Conservation (phyloP, 2,797 vertebrate genomes). For the Pteropus rufus region DNA sequence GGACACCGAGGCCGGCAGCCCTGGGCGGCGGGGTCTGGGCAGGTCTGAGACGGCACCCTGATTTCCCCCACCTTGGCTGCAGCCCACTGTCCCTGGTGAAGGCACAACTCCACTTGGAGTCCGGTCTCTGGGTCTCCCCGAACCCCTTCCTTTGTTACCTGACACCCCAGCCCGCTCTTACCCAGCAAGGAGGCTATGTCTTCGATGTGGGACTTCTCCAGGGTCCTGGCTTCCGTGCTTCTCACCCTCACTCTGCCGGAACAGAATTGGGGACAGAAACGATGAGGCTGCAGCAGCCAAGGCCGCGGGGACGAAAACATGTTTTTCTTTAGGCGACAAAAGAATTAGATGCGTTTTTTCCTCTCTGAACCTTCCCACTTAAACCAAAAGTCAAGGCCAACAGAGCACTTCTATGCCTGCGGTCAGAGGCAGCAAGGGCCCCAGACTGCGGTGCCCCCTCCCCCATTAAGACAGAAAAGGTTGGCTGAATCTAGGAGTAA, state of each 20-base stretch:
- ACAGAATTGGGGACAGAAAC: background rate
- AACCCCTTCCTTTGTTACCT: too few species aligned
- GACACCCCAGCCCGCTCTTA: conserved; percentile 38
- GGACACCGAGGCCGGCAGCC: too few species aligned
- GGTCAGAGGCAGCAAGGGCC: background rate
- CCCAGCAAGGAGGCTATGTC: conserved; percentile 76
- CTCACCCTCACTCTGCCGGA: conserved; percentile 75
- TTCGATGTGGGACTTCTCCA: conserved; percentile 73
- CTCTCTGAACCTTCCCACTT: background rate
- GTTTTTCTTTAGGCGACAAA: conserved; percentile 31
- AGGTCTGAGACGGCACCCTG: too few species aligned
- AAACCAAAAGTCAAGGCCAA: conserved; percentile 13
- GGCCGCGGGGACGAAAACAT: background rate
- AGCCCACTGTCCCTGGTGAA: too few species aligned
- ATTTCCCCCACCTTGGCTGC: too few species aligned
- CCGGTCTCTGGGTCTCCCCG: background rate
- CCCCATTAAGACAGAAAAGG: conserved; percentile 51
- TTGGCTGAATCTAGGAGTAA: conserved; percentile 40
- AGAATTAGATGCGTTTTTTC: background rate
- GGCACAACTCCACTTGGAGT: too few species aligned
- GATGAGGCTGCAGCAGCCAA: background rate
- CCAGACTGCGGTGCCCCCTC: too few species aligned
- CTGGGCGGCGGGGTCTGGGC: too few species aligned
- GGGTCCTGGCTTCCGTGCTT: background rate
- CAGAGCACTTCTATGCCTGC: background rate